These are phyloP conservation scores for Tenthredo mesomela DNA, from an alignment of 2,888 invertebrate species.

Conservation along the genomic window DNA sequence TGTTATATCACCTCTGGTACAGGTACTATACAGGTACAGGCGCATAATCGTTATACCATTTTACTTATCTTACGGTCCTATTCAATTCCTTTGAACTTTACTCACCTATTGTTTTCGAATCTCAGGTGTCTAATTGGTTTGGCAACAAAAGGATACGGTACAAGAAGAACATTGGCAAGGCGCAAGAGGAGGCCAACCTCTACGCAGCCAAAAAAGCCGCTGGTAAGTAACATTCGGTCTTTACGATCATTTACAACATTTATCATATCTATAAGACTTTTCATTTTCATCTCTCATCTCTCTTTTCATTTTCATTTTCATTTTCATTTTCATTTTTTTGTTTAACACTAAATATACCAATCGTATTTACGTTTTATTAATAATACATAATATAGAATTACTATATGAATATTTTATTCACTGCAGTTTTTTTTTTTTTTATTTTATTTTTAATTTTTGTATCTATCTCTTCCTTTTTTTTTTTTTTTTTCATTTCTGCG, in stretches of 20 bases:
- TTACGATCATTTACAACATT: conserved; percentile 27
- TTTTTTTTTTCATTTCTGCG: no score
- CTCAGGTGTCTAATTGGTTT: conserved; percentile 99
- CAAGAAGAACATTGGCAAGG: conserved; percentile 99
- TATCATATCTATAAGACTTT: no score
- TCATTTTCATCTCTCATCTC: no score
- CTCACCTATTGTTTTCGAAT: conserved; percentile 57
- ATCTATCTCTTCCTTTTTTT: background rate
- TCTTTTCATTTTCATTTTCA: no score
- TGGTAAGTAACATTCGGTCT: conserved; percentile 80
- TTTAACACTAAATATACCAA: no score
- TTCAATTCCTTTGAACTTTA: conserved; percentile 9
- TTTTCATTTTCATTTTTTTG: no score
- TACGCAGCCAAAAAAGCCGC: conserved; percentile 99
- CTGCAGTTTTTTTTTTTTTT: background rate
- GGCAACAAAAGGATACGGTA: conserved; percentile 99
- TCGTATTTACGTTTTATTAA: no score
- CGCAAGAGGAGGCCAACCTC: conserved; percentile 99
- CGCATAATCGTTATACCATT: background rate
- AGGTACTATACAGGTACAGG: background rate
- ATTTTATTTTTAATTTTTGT: no score
- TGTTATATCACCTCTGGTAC: background rate
- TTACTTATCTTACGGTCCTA: background rate
- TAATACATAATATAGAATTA: no score
- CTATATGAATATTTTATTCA: no score